Conservation (phyloP, 2,888 invertebrate genomes). For the Luffia ferchaultella region DNA sequence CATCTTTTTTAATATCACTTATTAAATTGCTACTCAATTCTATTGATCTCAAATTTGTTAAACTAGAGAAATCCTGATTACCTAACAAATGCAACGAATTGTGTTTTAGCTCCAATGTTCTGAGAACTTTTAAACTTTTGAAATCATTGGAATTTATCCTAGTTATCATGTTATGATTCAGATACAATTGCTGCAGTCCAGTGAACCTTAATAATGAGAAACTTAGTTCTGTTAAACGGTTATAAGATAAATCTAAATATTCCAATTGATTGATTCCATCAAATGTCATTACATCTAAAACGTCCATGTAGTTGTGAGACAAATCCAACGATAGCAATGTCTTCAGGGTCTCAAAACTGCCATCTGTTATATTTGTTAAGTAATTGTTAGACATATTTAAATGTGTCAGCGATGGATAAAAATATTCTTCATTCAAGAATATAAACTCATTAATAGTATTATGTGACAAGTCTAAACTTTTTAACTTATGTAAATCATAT, state of each 20-base stretch:
- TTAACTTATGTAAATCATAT: conserved; percentile 19
- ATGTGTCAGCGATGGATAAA: conserved; percentile 21
- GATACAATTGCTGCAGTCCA: conserved; percentile 25
- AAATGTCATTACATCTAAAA: conserved; percentile 26
- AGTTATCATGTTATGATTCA: conserved; percentile 29
- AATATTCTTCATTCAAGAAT: not conserved
- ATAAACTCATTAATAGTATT: conserved; percentile 29
- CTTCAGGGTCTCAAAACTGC: conserved; percentile 25
- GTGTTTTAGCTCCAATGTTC: conserved; percentile 25
- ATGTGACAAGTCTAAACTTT: conserved; percentile 31
- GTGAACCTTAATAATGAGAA: conserved; percentile 31
- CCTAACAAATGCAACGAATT: conserved; percentile 28
- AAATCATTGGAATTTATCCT: conserved; percentile 26
- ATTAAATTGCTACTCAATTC: conserved; percentile 30
- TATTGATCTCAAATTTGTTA: conserved; percentile 20
- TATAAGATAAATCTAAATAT: conserved; percentile 29
- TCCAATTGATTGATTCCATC: conserved; percentile 32
- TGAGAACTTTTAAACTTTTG: conserved; percentile 22
- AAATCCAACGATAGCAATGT: conserved; percentile 30
- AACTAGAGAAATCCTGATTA: conserved; percentile 21
- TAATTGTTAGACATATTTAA: conserved; percentile 35
- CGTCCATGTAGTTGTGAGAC: conserved; percentile 31
- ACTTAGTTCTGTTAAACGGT: conserved; percentile 29
- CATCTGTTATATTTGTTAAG: conserved; percentile 25
- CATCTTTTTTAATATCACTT: conserved; percentile 20